Base-by-base conservation (phyloP, 2,888 invertebrate genomes). In the Meta bourneti region DNA sequence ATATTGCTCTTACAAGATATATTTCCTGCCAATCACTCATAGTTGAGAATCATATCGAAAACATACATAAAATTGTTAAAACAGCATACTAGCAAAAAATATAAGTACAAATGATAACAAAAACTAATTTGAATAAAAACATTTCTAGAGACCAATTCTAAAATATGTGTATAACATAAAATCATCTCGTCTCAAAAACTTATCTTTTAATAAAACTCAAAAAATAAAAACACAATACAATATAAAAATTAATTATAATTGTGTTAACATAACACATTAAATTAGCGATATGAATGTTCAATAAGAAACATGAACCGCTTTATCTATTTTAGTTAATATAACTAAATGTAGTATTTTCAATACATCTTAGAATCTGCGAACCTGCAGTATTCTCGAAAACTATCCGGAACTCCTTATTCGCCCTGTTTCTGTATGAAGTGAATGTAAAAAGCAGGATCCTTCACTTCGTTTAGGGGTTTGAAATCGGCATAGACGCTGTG, bases 401-500 rank as follows among this genome's bases (percentile, higher is more conserved):
- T n/a, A n/a, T n/a, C 13, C 8, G 7, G 2, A 61, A 16, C 7
- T 52, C 11, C 13, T 70, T 82, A 82, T 8, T 82, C 84, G 19
- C 1, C 11, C 49, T 11, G 51, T 54, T 91, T 91, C 95, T 97
- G 96, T 94, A 98, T 96, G 49, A 98, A 96, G 94, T 98, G 98
- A 92, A 98, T 97, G 94, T 97, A 98, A 95, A 98, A 98, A 74
- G 97, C 97, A 0, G 98, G 98, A 93, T 96, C 95, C 49, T 96
- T 94, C 7, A 96, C 96, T 87, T 96, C 95, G 51, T 96, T 95
- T 79, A 97, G 94, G 0, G 96, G 95, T 94, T 97, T 96, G 95
- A 98, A 98, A 95, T 98, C 98, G 0, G 97, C 98, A 94, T 96
- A 98, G 90, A 98, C 96, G 93, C 96, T 96, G 94, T 97, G 97